Percentiles rank a stretch among this genome's conserved stretches.
Conservation (phyloP, 2,797 vertebrate genomes). For the Poecilia picta region DNA sequence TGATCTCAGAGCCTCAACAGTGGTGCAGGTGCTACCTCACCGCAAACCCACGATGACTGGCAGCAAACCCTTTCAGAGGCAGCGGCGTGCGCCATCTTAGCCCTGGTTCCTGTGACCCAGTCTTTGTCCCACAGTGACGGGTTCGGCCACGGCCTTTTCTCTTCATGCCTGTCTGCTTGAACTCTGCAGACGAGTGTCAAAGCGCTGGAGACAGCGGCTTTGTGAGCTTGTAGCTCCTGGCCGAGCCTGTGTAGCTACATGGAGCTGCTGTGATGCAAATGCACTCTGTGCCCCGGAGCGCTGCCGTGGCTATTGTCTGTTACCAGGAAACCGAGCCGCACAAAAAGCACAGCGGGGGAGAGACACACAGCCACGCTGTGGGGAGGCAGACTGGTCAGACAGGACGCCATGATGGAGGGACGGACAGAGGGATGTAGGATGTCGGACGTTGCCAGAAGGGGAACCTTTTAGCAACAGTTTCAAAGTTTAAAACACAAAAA, state of each 20-base stretch:
- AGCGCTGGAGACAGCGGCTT: conserved; percentile 33
- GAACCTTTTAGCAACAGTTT: conserved; percentile 29
- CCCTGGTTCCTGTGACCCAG: conserved; percentile 2
- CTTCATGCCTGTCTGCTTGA: conserved; percentile 62
- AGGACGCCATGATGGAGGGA: conserved; percentile 65
- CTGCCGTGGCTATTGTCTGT: conserved; percentile 70
- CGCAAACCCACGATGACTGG: conserved; percentile 30
- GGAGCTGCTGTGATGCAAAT: conserved; percentile 37
- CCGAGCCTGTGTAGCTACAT: conserved; percentile 27
- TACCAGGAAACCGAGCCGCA: conserved; percentile 72
- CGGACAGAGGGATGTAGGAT: conserved; percentile 26
- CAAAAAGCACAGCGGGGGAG: conserved; percentile 77
- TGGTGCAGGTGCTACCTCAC: background rate
- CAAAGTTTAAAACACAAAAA: conserved; percentile 19
- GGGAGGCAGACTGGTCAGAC: conserved; percentile 76
- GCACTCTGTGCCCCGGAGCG: conserved; percentile 58
- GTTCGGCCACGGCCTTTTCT: conserved; percentile 26
- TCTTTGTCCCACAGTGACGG: conserved; percentile 23
- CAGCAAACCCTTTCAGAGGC: conserved; percentile 65
- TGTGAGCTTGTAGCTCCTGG: conserved; percentile 32
- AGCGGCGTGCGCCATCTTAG: conserved; percentile 30
- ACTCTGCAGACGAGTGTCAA: conserved; percentile 37
- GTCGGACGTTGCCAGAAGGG: conserved; percentile 23
- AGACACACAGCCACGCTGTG: conserved; percentile 78
- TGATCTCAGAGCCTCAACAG: conserved; percentile 41